These are phyloP conservation scores for Hemaris fuciformis DNA, from an alignment of 2,888 invertebrate genomes.

Conservation along the genomic window DNA sequence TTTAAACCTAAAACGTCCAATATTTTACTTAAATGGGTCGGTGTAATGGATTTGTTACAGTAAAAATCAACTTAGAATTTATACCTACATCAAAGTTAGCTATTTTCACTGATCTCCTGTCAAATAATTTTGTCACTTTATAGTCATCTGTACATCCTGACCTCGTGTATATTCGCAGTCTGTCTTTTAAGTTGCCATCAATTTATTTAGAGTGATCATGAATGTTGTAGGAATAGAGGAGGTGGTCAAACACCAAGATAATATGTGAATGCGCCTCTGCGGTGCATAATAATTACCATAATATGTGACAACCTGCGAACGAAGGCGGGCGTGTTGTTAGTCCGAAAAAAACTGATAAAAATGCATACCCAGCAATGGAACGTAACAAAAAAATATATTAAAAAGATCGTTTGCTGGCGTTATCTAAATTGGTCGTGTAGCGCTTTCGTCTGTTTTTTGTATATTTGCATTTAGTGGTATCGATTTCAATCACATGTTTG, in stretches of 20 bases:
- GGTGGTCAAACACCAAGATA: neutral
- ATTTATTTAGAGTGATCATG: too few relatives aligned
- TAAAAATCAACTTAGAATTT: too few relatives aligned
- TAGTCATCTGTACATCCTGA: too few relatives aligned
- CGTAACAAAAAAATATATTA: conserved; percentile 20
- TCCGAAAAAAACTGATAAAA: conserved; percentile 55
- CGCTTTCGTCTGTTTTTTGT: conserved; percentile 32
- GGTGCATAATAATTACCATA: conserved; percentile 55
- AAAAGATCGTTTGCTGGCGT: conserved; percentile 25
- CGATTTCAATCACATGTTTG: neutral
- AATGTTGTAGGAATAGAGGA: neutral
- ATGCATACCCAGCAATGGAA: conserved; percentile 45
- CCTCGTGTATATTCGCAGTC: too few relatives aligned
- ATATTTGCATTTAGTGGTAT: conserved; percentile 9
- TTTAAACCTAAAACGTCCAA: too few relatives aligned
- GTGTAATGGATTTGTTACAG: too few relatives aligned
- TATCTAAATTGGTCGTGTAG: conserved; percentile 52
- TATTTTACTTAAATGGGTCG: too few relatives aligned
- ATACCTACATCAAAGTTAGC: too few relatives aligned
- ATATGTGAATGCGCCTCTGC: conserved; percentile 53
- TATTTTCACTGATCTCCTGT: too few relatives aligned
- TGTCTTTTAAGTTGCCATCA: too few relatives aligned
- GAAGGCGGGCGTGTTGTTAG: conserved; percentile 41
- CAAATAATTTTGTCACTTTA: too few relatives aligned
- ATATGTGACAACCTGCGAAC: conserved; percentile 68